A percentile compares a stretch with the other conserved stretches of the same genome.
Evolutionary conservation across 2,113 vertebrate genomes (phyloP).

Genomic region (Dipodomys stephensi): DNA sequence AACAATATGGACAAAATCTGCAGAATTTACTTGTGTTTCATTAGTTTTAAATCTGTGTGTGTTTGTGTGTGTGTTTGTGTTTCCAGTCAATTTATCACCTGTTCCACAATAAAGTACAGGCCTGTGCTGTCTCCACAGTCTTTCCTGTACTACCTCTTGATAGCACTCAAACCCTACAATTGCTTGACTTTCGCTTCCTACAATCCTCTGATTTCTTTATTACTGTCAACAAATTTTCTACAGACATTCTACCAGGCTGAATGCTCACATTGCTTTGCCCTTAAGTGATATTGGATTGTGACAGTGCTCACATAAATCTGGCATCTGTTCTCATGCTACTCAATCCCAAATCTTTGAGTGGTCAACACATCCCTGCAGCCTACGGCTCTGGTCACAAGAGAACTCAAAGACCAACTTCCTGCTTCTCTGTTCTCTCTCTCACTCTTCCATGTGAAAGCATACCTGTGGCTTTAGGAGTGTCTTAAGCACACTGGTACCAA

Average conservation of each 20-base stretch:
- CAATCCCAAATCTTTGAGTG: background rate
- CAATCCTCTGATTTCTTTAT: background rate
- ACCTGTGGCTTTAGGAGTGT: background rate
- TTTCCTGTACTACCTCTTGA: background rate
- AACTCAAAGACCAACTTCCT: background rate
- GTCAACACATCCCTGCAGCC: background rate
- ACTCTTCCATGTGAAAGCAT: background rate
- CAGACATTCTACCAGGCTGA: background rate
- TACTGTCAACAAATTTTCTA: background rate
- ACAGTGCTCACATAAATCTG: background rate
- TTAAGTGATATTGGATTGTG: background rate
- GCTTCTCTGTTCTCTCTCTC: background rate
- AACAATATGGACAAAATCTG: background rate
- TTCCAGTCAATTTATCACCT: background rate
- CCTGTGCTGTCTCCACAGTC: background rate
- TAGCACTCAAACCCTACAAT: background rate
- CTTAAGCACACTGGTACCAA: background rate
- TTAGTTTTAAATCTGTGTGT: background rate
- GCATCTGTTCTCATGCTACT: background rate
- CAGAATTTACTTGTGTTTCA: background rate
- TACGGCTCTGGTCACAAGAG: background rate
- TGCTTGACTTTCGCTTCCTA: background rate
- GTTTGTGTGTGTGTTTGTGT: background rate
- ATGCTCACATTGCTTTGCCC: background rate
- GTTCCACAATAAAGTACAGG: background rate